Evolutionary conservation across 1,140 invertebrate species (phyloP), one percentile per base, ranked within the genome.

Genomic region (Formica exsecta): DNA sequence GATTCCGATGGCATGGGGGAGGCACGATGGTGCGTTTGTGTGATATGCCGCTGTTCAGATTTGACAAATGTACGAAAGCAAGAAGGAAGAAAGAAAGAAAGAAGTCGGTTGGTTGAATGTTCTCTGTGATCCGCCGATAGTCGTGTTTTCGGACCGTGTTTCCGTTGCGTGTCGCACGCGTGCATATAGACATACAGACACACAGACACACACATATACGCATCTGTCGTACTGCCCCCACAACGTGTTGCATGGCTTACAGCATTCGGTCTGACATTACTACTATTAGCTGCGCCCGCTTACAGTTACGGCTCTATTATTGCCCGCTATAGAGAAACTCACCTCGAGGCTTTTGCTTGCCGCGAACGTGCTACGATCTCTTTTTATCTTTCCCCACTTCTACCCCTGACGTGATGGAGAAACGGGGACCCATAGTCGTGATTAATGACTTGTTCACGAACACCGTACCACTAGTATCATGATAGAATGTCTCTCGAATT

Each of bases 211-310:
- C 75, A 77, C 9, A 38, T 0, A 32, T 13, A 54, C 19, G 19
- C 19, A 5, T 51, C 36, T 19, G 76, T 83, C 75, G 25, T 51
- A n/a, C 76, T 74, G 61, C 25, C 32, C 54, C 57, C 62, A 64
- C 44, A 70, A 84, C 68, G 59, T 54, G 73, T 79, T 54, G 54
- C 48, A 61, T 6, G 48, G 66, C 66, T 70, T 51, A 66, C 83
- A 57, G 79, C 66, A 90, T 89, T 88, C 85, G 87, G 85, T 92
- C 73, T 85, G 88, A 94, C 92, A 92, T 94, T 94, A 93, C 93
- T 94, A 92, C 92, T 90, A 94, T 94, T 94, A 93, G 92, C 89
- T 90, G 90, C 89, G 90, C 91, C 88, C 90, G 92, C 91, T 90
- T 81, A 89, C 85, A 83, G 90, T 91, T 92, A 93, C 86, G 88